Evolutionary conservation across 2,888 invertebrate species (phyloP).

Genomic region (Pediacus dermestoides): DNA sequence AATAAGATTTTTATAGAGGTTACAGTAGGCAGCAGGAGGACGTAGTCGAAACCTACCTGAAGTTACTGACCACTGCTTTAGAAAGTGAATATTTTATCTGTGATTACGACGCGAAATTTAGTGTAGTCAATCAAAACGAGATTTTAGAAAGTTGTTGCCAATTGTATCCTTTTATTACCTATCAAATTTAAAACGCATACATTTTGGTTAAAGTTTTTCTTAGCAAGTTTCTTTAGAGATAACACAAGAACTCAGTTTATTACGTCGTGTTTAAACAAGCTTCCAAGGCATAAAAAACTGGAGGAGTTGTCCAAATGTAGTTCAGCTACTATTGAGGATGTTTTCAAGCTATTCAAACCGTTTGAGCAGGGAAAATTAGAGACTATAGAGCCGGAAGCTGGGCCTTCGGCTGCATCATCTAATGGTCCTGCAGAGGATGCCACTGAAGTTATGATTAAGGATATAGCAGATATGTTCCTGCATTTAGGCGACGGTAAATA

Average conservation of each 20-base stretch:
- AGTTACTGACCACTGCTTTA: slow-evolving; percentile 39
- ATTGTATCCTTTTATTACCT: slow-evolving; percentile 35
- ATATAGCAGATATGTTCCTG: slow-evolving; percentile 62
- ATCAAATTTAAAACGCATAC: slow-evolving; percentile 3
- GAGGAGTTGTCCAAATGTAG: slow-evolving; percentile 27
- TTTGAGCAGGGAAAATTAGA: slow-evolving; percentile 18
- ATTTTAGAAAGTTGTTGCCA: slow-evolving; percentile 41
- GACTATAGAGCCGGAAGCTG: slow-evolving; percentile 19
- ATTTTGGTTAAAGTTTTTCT: background rate
- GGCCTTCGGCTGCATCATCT: slow-evolving; percentile 15
- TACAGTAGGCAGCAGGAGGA: slow-evolving; percentile 38
- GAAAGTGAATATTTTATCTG: slow-evolving; percentile 47
- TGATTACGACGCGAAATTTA: slow-evolving; percentile 44
- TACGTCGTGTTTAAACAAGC: slow-evolving; percentile 37
- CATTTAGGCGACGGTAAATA: slow-evolving; percentile 69
- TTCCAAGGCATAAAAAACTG: slow-evolving; percentile 31
- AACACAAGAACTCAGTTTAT: slow-evolving; percentile 43
- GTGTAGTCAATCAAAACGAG: slow-evolving; percentile 40
- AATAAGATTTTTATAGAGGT: slow-evolving; percentile 38
- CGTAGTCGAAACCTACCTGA: slow-evolving; percentile 42
- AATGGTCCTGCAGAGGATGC: slow-evolving; percentile 26
- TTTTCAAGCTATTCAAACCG: slow-evolving; percentile 30
- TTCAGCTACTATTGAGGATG: slow-evolving; percentile 25
- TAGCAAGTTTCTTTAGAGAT: slow-evolving; percentile 34
- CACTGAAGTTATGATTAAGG: slow-evolving; percentile 48